These are phyloP conservation scores for Coranthus polyacanthus DNA, from an alignment of 2,797 vertebrate species.

Conservation along the genomic window DNA sequence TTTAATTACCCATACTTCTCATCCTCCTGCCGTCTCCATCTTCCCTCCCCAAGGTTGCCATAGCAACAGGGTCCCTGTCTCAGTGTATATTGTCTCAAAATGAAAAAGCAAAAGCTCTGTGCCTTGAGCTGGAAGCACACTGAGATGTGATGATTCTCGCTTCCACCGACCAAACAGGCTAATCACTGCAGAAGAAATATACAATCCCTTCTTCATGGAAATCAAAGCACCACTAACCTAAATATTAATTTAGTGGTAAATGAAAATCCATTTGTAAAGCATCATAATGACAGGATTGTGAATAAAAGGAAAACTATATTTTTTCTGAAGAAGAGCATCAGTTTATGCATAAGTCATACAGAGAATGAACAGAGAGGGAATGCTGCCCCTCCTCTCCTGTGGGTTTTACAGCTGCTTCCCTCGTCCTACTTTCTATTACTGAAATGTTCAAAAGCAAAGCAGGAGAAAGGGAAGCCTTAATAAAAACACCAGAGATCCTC, in stretches of 20 bases:
- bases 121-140: conserved; percentile 14
- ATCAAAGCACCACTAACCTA: neutral
- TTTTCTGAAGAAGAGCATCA: neutral
- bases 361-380: conserved; percentile 20
- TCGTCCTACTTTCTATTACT: conserved; percentile 45
- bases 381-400: conserved; percentile 10
- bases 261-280: neutral
- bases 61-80: conserved; percentile 35
- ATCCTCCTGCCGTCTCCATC: conserved; percentile 12
- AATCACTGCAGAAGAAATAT: conserved; percentile 5
- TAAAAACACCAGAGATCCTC: neutral
- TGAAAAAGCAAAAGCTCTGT: conserved; percentile 10
- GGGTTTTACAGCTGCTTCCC: conserved; percentile 38
- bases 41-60: conserved; percentile 23
- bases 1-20: conserved; percentile 30
- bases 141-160: conserved; percentile 3
- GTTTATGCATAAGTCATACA: neutral
- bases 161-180: neutral
- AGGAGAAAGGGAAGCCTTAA: neutral
- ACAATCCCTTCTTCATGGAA: neutral
- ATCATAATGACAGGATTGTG: neutral
- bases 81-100: conserved; percentile 31
- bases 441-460: conserved; percentile 28
- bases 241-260: neutral
- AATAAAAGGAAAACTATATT: neutral